Evolutionary conservation across 2,888 invertebrate genomes (phyloP), one percentile per base, ranked within the genome.

Genomic region (Julus scandinavius): DNA sequence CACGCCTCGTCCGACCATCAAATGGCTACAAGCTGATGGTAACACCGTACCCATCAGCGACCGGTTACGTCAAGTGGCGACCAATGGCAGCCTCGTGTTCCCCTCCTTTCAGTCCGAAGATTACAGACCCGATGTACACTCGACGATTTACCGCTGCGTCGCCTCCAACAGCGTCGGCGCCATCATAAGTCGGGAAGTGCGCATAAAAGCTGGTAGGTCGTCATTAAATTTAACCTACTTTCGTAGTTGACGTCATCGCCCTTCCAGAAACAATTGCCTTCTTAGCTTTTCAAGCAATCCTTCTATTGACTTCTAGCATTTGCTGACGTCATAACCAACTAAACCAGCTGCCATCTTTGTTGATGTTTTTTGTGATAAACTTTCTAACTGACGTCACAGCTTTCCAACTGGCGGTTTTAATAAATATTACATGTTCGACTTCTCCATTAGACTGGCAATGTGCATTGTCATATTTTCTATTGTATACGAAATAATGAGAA

Each of bases 1-100:
- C 13, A 90, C 91, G 17, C 92, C 92, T 0, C 91, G 92, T 0
- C 92, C 92, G 49, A 58, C 87, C 88, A 88, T 88, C 88, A 88
- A 86, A 80, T 88, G 88, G 88, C 49, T 88, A 0, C 88, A 88
- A 40, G 86, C 88, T 13, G 88, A 88, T 49, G 87, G 87, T 29
- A 88, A 87, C 88, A 80, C 87, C 29, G 84, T 88, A 20, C 20
- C 87, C 9, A 80, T 54, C 80, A 88, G 45, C 80, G 88, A 87
- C 29, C 40, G 89, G 13, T 87, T 90, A 13, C 87, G 90, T 20
- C 89, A 89, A 83, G 88, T 89, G 45, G 86, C 89, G 6, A 89
- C 87, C 58, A 90, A 90, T 88, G 90, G 90, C 2, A 89, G 89
- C 17, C 89, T 90, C 5, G 86, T 90, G 3, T 90, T 90, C 58